phyloP scores from a whole-genome alignment of 2,888 invertebrate genomes.

The Latrodectus hesperus region DNA sequence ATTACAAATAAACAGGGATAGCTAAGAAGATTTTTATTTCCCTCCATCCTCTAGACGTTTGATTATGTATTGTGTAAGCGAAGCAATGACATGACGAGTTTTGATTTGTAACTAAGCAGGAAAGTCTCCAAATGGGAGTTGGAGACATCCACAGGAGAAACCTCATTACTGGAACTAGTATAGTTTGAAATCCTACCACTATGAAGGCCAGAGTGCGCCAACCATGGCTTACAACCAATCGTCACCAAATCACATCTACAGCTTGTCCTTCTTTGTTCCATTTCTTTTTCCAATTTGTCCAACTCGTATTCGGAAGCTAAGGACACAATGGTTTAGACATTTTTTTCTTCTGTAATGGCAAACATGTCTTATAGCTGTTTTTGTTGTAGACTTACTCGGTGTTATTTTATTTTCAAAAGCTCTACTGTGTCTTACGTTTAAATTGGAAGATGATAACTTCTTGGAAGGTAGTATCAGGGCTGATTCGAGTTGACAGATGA shows the following conservation, averaged over 20 bases:
- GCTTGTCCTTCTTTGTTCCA: constrained; percentile 26
- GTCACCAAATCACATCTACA: constrained; percentile 57
- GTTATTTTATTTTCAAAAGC: constrained; percentile 33
- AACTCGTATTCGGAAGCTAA: constrained; percentile 44
- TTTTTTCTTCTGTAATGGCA: constrained; percentile 46
- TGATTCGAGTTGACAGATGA: too few relatives aligned
- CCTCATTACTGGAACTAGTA: constrained; percentile 51
- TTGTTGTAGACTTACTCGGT: not conserved
- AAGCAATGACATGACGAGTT: constrained; percentile 20
- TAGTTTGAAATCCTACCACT: constrained; percentile 28
- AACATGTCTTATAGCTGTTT: constrained; percentile 26
- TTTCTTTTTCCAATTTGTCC: constrained; percentile 63
- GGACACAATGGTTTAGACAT: constrained; percentile 43
- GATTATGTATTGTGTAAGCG: constrained; percentile 16
- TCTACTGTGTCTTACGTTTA: constrained; percentile 8
- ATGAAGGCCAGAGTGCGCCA: constrained; percentile 12
- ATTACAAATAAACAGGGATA: too few relatives aligned
- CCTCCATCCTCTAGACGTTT: constrained; percentile 4
- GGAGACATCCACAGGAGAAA: constrained; percentile 21
- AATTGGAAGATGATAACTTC: constrained; percentile 15
- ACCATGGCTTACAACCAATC: constrained; percentile 59
- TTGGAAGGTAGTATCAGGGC: too few relatives aligned
- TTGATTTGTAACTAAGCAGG: constrained; percentile 42
- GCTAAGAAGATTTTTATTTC: not conserved
- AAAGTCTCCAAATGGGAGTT: constrained; percentile 34